Conservation (phyloP, 2,797 vertebrate genomes). For the Chrosomus eos region DNA sequence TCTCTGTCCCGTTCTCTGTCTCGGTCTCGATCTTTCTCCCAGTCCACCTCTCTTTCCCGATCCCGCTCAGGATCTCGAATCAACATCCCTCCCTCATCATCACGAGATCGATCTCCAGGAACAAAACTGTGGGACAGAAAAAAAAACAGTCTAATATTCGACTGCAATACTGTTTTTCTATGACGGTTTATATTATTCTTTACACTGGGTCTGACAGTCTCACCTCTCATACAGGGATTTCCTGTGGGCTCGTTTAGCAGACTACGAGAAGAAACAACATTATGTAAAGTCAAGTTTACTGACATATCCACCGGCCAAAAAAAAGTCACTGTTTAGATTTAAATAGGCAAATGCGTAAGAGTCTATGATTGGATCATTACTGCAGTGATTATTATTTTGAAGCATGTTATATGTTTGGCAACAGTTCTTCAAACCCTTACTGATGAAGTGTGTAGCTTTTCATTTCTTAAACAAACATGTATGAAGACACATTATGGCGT, state of each 20-base stretch:
- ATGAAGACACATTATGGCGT: too few relatives aligned
- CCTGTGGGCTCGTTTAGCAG: constrained; percentile 83
- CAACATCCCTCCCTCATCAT: constrained; percentile 67
- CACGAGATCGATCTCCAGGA: constrained; percentile 82
- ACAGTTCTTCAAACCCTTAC: too few relatives aligned
- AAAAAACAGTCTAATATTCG: neutral
- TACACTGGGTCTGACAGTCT: constrained; percentile 42
- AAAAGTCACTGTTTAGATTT: too few relatives aligned
- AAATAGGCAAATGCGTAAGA: too few relatives aligned
- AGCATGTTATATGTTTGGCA: too few relatives aligned
- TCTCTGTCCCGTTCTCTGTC: constrained; percentile 70
- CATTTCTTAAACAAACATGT: too few relatives aligned
- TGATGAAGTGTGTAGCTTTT: too few relatives aligned
- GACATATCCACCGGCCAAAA: neutral
- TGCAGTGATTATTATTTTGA: too few relatives aligned
- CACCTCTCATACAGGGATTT: constrained; percentile 92
- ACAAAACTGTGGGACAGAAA: constrained; percentile 80
- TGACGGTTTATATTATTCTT: neutral
- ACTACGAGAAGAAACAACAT: constrained; percentile 69
- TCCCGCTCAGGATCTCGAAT: constrained; percentile 46
- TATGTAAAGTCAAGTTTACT: neutral
- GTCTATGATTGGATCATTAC: too few relatives aligned
- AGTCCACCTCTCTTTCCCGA: constrained; percentile 64
- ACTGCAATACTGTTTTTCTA: neutral
- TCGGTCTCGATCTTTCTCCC: constrained; percentile 62